A percentile compares a stretch with the other conserved stretches of the same genome.
phyloP scores from a whole-genome alignment of 2,113 vertebrate genomes.

The Callaeas wilsoni region DNA sequence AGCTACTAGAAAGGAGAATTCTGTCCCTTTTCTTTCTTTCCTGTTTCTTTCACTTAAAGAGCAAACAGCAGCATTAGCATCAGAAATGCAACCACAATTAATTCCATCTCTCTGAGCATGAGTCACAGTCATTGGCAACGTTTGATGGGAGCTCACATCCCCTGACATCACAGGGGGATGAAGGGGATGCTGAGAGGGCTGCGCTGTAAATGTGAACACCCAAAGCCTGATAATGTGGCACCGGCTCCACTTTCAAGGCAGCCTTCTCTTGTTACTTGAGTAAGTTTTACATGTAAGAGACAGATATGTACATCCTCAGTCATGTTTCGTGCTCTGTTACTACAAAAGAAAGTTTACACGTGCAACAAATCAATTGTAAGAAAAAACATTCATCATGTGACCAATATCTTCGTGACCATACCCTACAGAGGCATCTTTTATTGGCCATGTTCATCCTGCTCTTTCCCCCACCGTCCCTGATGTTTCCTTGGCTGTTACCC shows the following conservation, averaged over 20 bases:
- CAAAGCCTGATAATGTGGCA: not conserved
- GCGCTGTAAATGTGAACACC: not conserved
- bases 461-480: not conserved
- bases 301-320: too few relatives aligned
- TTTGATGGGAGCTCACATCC: not conserved
- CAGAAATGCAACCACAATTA: not conserved
- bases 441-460: not conserved
- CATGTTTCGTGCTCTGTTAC: not conserved
- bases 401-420: too few relatives aligned
- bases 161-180: not conserved
- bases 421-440: not conserved
- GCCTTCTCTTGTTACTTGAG: not conserved
- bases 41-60: not conserved
- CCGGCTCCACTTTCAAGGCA: not conserved
- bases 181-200: not conserved
- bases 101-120: not conserved
- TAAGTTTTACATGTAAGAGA: rapidly evolving
- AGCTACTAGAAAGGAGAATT: not conserved
- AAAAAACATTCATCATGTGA: not conserved
- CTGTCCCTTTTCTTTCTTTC: not conserved
- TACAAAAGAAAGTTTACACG: not conserved
- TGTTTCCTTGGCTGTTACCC: not conserved
- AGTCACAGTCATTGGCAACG: not conserved
- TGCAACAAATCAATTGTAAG: not conserved
- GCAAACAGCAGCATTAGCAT: not conserved